phyloP scores from a whole-genome alignment of 2,888 invertebrate genomes.

The Dryobotodes eremita region DNA sequence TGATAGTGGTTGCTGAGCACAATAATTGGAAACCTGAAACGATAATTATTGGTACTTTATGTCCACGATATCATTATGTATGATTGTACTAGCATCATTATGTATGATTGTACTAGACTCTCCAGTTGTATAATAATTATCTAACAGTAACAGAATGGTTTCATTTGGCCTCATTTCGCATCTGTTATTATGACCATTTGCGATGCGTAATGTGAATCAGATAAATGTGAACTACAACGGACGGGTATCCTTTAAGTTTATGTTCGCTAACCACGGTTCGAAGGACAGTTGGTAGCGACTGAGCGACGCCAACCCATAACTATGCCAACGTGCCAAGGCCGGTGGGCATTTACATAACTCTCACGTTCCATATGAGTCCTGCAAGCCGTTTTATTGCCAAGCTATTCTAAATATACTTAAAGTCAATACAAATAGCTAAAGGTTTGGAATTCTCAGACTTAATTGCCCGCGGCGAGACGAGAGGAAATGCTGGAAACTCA shows the following conservation, averaged over 20 bases:
- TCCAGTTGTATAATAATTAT: constrained; percentile 54
- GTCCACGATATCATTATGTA: constrained; percentile 27
- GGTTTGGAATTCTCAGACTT: constrained; percentile 34
- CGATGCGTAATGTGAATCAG: constrained; percentile 33
- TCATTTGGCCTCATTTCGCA: constrained; percentile 57
- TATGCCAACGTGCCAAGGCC: constrained; percentile 83
- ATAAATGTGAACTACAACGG: constrained; percentile 23
- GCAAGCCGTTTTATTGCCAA: constrained; percentile 64
- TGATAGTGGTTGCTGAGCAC: constrained; percentile 43
- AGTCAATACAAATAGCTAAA: constrained; percentile 29
- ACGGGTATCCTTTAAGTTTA: constrained; percentile 50
- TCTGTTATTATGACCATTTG: constrained; percentile 55
- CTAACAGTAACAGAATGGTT: constrained; percentile 41
- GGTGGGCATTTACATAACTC: constrained; percentile 76
- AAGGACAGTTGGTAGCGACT: constrained; percentile 62
- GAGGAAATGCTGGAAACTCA: constrained; percentile 14
- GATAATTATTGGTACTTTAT: constrained; percentile 18
- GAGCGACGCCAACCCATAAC: constrained; percentile 70
- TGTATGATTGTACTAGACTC: constrained; percentile 19
- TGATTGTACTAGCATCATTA: constrained; percentile 12
- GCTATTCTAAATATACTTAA: constrained; percentile 51
- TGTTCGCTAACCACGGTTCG: constrained; percentile 42
- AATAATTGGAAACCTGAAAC: constrained; percentile 35
- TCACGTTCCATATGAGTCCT: constrained; percentile 71
- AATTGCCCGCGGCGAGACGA: constrained; percentile 20